phyloP scores from a whole-genome alignment of 2,888 invertebrate genomes.

The Thereva unica region DNA sequence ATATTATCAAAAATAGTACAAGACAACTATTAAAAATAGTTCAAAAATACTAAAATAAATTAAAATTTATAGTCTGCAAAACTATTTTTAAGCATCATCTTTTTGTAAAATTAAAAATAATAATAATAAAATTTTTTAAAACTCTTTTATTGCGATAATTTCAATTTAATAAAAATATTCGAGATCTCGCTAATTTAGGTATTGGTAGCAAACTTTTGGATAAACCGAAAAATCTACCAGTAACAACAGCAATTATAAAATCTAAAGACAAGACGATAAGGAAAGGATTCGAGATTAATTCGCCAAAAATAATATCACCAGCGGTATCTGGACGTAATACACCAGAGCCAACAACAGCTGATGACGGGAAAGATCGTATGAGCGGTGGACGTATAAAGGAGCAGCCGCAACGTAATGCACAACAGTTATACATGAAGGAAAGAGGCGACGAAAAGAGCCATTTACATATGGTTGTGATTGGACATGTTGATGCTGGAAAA shows the following conservation, averaged over 20 bases:
- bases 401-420: slow-evolving; percentile 59
- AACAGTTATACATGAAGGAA: slow-evolving; percentile 69
- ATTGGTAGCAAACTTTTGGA: slow-evolving; percentile 40
- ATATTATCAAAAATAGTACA: too few species aligned
- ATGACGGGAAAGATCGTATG: slow-evolving; percentile 44
- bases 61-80: not conserved
- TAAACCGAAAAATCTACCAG: slow-evolving; percentile 34
- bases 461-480: slow-evolving; percentile 89
- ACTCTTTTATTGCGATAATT: not conserved
- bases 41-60: slow-evolving; percentile 3
- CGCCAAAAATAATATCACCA: slow-evolving; percentile 73
- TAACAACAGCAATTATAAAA: slow-evolving; percentile 48
- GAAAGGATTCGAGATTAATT: slow-evolving; percentile 54
- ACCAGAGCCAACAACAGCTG: slow-evolving; percentile 52
- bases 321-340: slow-evolving; percentile 64
- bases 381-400: slow-evolving; percentile 49
- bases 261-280: slow-evolving; percentile 39
- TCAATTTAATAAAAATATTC: slow-evolving; percentile 2
- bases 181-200: slow-evolving; percentile 40
- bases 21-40: not conserved
- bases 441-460: slow-evolving; percentile 82
- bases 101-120: slow-evolving; percentile 1
- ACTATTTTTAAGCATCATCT: not conserved
- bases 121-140: slow-evolving; percentile 11
- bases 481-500: slow-evolving; percentile 76